Evolutionary conservation across 2,888 invertebrate species (phyloP).

Genomic region (Dione juno): DNA sequence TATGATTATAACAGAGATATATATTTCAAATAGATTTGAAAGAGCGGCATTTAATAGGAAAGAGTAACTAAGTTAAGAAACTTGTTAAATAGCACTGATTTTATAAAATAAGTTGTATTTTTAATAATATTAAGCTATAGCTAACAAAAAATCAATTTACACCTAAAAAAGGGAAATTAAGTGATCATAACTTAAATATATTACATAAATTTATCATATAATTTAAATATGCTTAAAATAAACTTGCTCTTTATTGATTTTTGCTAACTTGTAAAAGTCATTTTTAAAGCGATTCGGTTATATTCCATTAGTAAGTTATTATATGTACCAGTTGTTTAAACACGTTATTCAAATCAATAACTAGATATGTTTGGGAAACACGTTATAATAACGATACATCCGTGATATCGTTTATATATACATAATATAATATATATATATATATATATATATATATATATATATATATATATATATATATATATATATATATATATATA

Average conservation of each 20-base stretch:
- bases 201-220: background rate
- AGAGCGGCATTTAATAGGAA: too few species aligned
- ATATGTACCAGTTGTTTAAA: background rate
- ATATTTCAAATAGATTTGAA: too few species aligned
- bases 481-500: too few species aligned
- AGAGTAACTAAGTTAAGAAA: too few species aligned
- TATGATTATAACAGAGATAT: too few species aligned
- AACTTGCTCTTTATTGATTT: background rate
- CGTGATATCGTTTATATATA: background rate
- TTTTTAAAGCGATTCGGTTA: background rate
- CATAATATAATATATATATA: background rate
- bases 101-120: too few species aligned
- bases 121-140: too few species aligned
- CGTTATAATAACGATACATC: background rate
- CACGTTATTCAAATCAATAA: background rate
- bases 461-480: too few species aligned
- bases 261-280: background rate
- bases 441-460: too few species aligned
- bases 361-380: background rate
- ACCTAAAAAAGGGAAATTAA: constrained; percentile 2
- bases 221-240: constrained; percentile 6
- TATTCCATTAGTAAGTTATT: background rate
- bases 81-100: too few species aligned
- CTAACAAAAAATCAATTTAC: background rate
- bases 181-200: background rate